Percentiles rank a stretch among this genome's conserved stretches.
phyloP scores from a whole-genome alignment of 2,113 vertebrate species.

The Hiodon tergisus region DNA sequence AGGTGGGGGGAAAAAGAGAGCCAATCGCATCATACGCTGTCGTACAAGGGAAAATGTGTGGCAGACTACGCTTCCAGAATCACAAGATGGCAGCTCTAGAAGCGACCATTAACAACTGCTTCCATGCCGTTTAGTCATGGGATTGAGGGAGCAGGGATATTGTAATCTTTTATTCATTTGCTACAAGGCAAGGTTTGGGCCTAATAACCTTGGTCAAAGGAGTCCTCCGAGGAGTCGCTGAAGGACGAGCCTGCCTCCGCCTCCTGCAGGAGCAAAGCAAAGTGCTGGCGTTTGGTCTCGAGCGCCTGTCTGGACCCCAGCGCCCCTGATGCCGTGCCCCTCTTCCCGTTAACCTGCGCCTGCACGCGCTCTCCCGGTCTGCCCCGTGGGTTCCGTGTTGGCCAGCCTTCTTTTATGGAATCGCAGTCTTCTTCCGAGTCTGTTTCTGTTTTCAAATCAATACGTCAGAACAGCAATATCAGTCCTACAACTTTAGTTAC shows the following conservation, averaged over 20 bases:
- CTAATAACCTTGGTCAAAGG: slow-evolving; percentile 97
- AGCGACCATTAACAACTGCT: slow-evolving; percentile 55
- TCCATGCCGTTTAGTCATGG: slow-evolving; percentile 20
- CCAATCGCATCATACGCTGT: slow-evolving; percentile 57
- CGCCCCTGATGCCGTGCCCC: slow-evolving; percentile 52
- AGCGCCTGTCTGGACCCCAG: slow-evolving; percentile 63
- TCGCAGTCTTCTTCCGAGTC: slow-evolving; percentile 82
- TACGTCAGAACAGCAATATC: slow-evolving; percentile 26
- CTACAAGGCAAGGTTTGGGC: slow-evolving; percentile 59
- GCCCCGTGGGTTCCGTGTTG: slow-evolving; percentile 57
- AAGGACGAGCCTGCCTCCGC: slow-evolving; percentile 68
- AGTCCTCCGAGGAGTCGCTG: slow-evolving; percentile 78
- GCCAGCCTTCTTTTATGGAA: slow-evolving; percentile 77
- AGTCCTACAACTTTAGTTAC: background rate
- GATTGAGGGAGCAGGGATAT: background rate
- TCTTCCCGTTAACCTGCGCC: slow-evolving; percentile 52
- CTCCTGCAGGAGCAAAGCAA: slow-evolving; percentile 85
- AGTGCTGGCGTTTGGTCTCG: slow-evolving; percentile 82
- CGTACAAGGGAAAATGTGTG: slow-evolving; percentile 63
- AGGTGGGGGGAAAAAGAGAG: slow-evolving; percentile 58
- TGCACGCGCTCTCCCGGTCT: slow-evolving; percentile 57
- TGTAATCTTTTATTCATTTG: slow-evolving; percentile 33
- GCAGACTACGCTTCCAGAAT: slow-evolving; percentile 69
- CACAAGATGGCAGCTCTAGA: slow-evolving; percentile 55
- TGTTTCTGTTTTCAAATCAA: slow-evolving; percentile 78